Conservation (phyloP, 2,888 invertebrate species). For the Pristionchus maxplancki region DNA sequence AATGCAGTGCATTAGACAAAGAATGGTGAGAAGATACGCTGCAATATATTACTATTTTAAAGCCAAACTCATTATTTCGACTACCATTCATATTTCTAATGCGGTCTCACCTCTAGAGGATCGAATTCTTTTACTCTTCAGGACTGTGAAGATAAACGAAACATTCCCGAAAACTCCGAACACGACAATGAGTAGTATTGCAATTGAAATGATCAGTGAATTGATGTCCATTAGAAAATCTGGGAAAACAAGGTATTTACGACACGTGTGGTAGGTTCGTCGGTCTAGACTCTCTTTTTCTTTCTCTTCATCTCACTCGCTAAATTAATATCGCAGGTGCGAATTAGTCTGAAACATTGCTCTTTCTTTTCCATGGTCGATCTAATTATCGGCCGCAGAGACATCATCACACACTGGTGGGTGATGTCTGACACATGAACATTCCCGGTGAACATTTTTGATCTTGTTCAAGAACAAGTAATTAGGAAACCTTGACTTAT, state of each 20-base stretch:
- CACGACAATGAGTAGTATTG: background rate
- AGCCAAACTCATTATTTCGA: too few relatives aligned
- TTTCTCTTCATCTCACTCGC: background rate
- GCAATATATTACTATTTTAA: too few relatives aligned
- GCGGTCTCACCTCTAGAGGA: background rate
- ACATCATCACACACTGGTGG: background rate
- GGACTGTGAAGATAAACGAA: background rate
- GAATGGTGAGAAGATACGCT: background rate
- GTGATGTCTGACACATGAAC: background rate
- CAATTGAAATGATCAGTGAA: background rate
- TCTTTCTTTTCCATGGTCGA: background rate
- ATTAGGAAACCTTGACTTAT: too few relatives aligned
- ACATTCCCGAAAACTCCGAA: background rate
- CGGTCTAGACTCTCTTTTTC: background rate
- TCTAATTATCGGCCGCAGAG: background rate
- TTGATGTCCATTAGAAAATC: background rate
- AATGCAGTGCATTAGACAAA: background rate
- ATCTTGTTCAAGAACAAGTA: background rate
- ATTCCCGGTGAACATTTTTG: background rate
- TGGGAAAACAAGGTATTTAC: background rate
- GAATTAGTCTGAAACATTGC: background rate
- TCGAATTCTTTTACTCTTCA: background rate
- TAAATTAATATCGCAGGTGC: background rate
- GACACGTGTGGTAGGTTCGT: background rate
- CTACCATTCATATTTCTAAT: too few relatives aligned